phyloP scores from a whole-genome alignment of 1,140 invertebrate genomes.

The Vanessa atalanta region DNA sequence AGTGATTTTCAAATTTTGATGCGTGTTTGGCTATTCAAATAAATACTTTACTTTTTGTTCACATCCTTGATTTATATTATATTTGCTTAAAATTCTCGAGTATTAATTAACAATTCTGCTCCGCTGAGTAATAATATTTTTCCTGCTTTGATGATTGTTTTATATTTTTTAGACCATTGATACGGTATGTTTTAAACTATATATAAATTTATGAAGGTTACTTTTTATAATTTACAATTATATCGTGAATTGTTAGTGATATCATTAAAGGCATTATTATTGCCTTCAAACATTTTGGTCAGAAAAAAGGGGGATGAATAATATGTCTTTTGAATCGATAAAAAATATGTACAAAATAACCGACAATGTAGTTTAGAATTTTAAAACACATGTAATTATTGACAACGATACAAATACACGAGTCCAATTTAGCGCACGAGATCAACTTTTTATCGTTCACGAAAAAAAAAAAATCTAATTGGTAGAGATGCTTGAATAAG shows the following conservation, averaged over 20 bases:
- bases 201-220: too few species aligned
- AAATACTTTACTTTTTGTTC: background rate
- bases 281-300: background rate
- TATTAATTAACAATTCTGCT: background rate
- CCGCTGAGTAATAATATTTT: background rate
- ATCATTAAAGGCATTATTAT: too few species aligned
- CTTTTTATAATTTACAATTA: too few species aligned
- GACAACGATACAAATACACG: constrained; percentile 13
- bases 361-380: background rate
- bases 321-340: background rate
- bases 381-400: constrained; percentile 24
- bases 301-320: background rate
- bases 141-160: too few species aligned
- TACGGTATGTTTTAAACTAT: too few species aligned
- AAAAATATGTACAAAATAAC: constrained; percentile 5
- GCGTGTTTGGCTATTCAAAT: constrained; percentile 13
- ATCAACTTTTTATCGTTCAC: constrained; percentile 22
- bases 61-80: background rate
- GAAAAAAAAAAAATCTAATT: constrained; percentile 13
- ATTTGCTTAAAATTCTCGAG: background rate
- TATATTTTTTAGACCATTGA: too few species aligned
- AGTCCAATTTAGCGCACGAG: constrained; percentile 24
- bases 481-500: constrained; percentile 2
- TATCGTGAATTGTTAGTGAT: too few species aligned
- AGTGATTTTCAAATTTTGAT: constrained; percentile 17